phyloP scores from a whole-genome alignment of 2,888 invertebrate species.

The Macrophya alboannulata region DNA sequence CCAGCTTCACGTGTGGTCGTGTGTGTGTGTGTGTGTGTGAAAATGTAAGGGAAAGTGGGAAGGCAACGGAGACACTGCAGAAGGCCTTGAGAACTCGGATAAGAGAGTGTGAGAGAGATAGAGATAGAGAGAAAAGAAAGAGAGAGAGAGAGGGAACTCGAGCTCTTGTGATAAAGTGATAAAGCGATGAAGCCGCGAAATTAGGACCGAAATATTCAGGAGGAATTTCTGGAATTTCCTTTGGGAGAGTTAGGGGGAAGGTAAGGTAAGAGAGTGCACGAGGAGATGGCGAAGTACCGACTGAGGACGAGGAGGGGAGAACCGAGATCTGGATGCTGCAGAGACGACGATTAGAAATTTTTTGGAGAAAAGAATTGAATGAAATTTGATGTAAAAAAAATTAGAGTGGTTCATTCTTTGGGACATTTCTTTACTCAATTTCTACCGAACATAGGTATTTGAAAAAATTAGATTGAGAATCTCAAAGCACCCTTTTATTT shows the following conservation, averaged over 20 bases:
- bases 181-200: constrained; percentile 62
- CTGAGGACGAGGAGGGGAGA: background rate
- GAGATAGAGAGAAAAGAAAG: background rate
- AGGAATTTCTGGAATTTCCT: constrained; percentile 65
- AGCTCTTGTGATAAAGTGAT: constrained; percentile 55
- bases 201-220: constrained; percentile 69
- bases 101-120: background rate
- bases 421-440: background rate
- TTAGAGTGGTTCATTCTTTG: background rate
- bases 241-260: constrained; percentile 61
- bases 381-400: background rate
- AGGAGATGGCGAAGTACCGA: constrained; percentile 56
- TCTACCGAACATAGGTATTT: background rate
- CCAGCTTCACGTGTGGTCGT: background rate
- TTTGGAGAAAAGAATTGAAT: background rate
- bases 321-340: background rate
- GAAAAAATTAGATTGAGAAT: background rate
- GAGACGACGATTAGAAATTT: background rate
- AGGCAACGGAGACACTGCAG: constrained; percentile 13
- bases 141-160: background rate
- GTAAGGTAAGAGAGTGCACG: constrained; percentile 52
- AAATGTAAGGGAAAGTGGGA: background rate
- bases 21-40: background rate
- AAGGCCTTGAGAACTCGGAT: constrained; percentile 47
- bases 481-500: background rate